phyloP scores from a whole-genome alignment of 2,888 invertebrate species.

The Nudaria mundana region DNA sequence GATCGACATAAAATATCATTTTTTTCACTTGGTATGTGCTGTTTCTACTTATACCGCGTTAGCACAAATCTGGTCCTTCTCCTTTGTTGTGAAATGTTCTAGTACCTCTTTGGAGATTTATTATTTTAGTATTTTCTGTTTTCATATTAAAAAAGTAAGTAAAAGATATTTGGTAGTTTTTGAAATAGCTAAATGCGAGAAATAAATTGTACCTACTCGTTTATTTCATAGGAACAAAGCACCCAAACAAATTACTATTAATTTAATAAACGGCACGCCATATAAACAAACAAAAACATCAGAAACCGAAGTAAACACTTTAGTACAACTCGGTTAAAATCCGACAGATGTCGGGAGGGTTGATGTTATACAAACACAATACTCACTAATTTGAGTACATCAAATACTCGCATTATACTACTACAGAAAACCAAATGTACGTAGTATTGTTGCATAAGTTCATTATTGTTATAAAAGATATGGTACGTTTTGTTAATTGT shows the following conservation, averaged over 20 bases:
- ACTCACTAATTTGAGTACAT: conserved; percentile 62
- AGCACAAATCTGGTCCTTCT: too few species aligned
- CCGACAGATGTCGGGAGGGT: conserved; percentile 66
- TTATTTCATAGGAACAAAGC: not conserved
- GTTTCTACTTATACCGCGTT: too few species aligned
- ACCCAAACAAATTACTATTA: conserved; percentile 7
- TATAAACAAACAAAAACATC: conserved; percentile 41
- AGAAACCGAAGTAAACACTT: conserved; percentile 43
- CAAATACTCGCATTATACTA: conserved; percentile 58
- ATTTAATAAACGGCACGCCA: conserved; percentile 21
- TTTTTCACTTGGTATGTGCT: too few species aligned
- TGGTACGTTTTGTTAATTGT: conserved; percentile 17
- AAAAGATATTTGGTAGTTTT: too few species aligned
- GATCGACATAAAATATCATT: too few species aligned
- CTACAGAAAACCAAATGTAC: conserved; percentile 53
- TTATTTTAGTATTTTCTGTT: too few species aligned
- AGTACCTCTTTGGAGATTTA: too few species aligned
- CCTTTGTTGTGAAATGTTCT: too few species aligned
- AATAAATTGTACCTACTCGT: not conserved
- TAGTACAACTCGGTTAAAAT: conserved; percentile 42
- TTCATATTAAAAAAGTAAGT: too few species aligned
- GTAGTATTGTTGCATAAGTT: conserved; percentile 56
- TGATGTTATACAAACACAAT: conserved; percentile 58
- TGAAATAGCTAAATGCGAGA: too few species aligned
- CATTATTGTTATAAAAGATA: conserved; percentile 41